These are phyloP conservation scores for Noctuana brunneofusca DNA, from an alignment of 2,888 invertebrate species.

Conservation along the genomic window DNA sequence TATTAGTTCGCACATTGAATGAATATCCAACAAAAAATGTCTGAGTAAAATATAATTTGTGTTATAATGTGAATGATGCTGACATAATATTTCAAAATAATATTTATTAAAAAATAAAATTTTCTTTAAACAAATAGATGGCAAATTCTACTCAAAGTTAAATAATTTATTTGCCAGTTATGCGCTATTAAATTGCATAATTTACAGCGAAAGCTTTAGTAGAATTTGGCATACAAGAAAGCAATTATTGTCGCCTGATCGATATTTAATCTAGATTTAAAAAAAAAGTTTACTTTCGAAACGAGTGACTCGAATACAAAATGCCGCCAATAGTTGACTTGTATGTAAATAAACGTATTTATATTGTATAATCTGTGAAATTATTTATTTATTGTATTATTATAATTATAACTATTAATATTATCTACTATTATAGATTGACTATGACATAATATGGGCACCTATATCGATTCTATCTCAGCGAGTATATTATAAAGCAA, in stretches of 20 bases:
- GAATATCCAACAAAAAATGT: neutral
- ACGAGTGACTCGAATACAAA: neutral
- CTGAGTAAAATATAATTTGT: neutral
- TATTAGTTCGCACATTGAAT: constrained; percentile 1
- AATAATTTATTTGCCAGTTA: neutral
- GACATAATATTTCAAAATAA: no score
- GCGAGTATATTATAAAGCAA: no score
- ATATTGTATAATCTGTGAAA: constrained; percentile 9
- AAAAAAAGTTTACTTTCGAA: neutral
- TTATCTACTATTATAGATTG: constrained; percentile 18
- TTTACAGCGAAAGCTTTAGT: neutral
- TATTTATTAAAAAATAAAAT: neutral
- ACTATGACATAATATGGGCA: constrained; percentile 15
- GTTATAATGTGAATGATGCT: neutral
- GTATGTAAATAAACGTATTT: neutral
- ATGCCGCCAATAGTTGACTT: constrained; percentile 5
- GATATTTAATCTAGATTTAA: neutral
- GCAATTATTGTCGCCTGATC: neutral
- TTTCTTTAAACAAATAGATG: neutral
- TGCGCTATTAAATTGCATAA: no score
- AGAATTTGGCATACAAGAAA: constrained; percentile 1
- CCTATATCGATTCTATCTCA: constrained; percentile 3
- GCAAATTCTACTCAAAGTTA: neutral
- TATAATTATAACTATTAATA: constrained; percentile 24
- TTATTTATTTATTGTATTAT: constrained; percentile 27